Conservation (phyloP, 1,140 invertebrate species). For the Bombus waltoni region DNA sequence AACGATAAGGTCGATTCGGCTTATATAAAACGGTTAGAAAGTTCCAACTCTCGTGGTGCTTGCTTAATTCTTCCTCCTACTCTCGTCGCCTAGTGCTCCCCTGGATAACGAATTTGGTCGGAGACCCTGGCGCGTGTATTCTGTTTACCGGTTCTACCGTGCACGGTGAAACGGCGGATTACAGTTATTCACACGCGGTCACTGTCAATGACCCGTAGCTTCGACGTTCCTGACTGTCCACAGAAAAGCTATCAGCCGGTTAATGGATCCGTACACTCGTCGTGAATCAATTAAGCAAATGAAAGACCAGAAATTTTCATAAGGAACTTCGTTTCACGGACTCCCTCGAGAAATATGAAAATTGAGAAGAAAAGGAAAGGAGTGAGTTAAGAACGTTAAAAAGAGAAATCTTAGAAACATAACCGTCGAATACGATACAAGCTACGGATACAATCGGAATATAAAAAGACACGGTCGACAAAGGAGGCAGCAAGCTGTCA, state of each 20-base stretch:
- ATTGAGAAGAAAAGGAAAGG: not conserved
- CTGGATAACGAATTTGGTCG: slow-evolving; percentile 41
- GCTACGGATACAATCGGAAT: not conserved
- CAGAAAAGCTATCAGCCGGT: slow-evolving; percentile 36
- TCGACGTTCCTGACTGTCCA: slow-evolving; percentile 13
- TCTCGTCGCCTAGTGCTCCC: not conserved
- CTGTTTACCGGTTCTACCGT: slow-evolving; percentile 70
- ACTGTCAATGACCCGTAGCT: slow-evolving; percentile 76
- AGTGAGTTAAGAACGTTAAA: not conserved
- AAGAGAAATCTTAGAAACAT: not conserved
- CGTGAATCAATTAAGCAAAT: slow-evolving; percentile 22
- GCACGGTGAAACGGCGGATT: slow-evolving; percentile 72
- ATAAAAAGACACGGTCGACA: not conserved
- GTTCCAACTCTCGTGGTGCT: slow-evolving; percentile 4
- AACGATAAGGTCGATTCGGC: not conserved
- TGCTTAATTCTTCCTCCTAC: slow-evolving; percentile 11
- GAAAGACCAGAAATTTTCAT: slow-evolving; percentile 3
- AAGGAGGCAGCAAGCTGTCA: not conserved
- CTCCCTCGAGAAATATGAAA: not conserved
- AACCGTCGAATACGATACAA: not conserved
- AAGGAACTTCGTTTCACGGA: not conserved
- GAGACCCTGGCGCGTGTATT: slow-evolving; percentile 49
- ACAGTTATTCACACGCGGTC: slow-evolving; percentile 78
- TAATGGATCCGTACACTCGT: slow-evolving; percentile 8
- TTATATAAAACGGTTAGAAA: slow-evolving; percentile 39